Evolutionary conservation across 1,140 invertebrate species (phyloP).

Genomic region (Drosophila suzukii): DNA sequence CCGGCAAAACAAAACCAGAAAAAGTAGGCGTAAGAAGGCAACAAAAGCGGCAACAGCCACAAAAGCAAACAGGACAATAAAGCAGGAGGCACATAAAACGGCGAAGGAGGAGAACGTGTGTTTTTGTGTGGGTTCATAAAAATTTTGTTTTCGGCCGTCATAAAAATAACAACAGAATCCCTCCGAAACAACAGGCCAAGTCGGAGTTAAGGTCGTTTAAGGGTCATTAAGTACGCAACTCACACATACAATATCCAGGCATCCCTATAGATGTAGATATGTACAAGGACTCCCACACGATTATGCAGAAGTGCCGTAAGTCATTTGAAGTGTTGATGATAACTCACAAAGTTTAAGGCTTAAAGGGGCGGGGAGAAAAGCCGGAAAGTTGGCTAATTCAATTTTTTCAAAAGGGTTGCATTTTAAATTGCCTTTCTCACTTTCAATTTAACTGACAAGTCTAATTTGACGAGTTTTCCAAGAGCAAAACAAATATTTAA

Average conservation of each 20-base stretch:
- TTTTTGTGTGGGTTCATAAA: slow-evolving; percentile 53
- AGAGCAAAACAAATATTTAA: too few relatives aligned
- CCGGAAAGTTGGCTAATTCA: slow-evolving; percentile 21
- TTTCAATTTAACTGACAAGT: too few relatives aligned
- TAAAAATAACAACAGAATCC: slow-evolving; percentile 48
- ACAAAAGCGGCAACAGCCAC: slow-evolving; percentile 29
- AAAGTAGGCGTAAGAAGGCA: slow-evolving; percentile 41
- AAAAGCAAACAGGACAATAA: slow-evolving; percentile 25
- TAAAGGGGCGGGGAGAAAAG: not conserved
- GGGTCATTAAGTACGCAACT: slow-evolving; percentile 55
- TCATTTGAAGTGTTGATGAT: slow-evolving; percentile 41
- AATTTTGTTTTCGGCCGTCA: slow-evolving; percentile 33
- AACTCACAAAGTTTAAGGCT: slow-evolving; percentile 25
- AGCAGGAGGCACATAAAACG: slow-evolving; percentile 11
- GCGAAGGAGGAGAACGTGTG: slow-evolving; percentile 13
- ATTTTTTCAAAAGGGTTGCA: not conserved
- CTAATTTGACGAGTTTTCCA: too few relatives aligned
- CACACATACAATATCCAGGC: not conserved
- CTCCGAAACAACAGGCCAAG: slow-evolving; percentile 38
- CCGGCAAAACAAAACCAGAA: not conserved
- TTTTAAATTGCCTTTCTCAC: not conserved
- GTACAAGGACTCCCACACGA: slow-evolving; percentile 5
- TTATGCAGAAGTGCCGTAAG: slow-evolving; percentile 27
- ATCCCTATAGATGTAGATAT: not conserved
- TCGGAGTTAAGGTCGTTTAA: slow-evolving; percentile 61